Percentiles rank a stretch among this genome's conserved stretches.
Conservation (phyloP, 2,888 invertebrate genomes). For the Cerastoderma edule region DNA sequence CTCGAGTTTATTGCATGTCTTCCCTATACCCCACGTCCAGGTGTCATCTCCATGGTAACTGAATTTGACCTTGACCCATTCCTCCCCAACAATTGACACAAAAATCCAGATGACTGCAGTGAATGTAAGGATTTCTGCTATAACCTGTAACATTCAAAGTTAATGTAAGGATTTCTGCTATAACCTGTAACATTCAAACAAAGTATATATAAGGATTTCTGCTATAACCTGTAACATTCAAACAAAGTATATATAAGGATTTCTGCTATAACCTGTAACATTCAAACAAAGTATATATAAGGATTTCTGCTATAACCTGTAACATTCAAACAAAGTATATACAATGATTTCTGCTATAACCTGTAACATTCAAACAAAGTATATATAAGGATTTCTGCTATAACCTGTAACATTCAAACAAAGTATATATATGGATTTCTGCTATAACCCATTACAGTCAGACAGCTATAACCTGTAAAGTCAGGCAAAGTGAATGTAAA, state of each 20-base stretch:
- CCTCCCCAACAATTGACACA: slow-evolving; percentile 66
- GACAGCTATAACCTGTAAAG: slow-evolving; percentile 71
- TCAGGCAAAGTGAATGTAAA: too few relatives aligned
- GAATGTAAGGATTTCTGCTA: slow-evolving; percentile 65
- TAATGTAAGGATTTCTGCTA: not conserved
- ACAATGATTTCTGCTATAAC: too few relatives aligned
- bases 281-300: not conserved
- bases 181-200: not conserved
- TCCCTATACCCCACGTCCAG: slow-evolving; percentile 67
- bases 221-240: not conserved
- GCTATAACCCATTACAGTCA: too few relatives aligned
- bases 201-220: not conserved
- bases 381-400: too few relatives aligned
- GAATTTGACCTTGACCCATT: slow-evolving; percentile 72
- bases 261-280: not conserved
- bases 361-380: too few relatives aligned
- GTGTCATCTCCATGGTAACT: slow-evolving; percentile 48
- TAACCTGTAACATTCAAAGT: slow-evolving; percentile 66
- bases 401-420: too few relatives aligned
- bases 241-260: not conserved
- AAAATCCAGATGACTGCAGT: slow-evolving; percentile 66
- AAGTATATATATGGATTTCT: slow-evolving; percentile 61
- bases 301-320: too few relatives aligned
- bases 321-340: too few relatives aligned
- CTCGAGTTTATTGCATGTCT: slow-evolving; percentile 53